Percentiles rank a stretch among this genome's conserved stretches.
Conservation (phyloP, 35 echinoderm and acorn worm genomes). For the Strongylocentrotus purpuratus region DNA sequence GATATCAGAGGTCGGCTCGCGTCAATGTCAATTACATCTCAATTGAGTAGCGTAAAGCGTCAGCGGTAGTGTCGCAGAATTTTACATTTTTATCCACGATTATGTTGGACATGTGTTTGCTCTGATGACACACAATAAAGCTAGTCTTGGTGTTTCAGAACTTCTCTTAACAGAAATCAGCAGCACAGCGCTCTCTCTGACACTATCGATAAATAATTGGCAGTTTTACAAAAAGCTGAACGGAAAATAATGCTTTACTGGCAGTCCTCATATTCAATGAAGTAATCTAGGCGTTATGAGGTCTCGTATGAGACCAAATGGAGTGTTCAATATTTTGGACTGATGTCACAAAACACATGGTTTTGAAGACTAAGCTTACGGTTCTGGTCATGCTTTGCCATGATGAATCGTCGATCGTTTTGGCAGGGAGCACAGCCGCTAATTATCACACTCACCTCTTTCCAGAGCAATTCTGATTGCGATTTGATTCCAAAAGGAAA, state of each 20-base stretch:
- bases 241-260: background rate
- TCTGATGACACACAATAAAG: background rate
- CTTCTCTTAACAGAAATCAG: background rate
- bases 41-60: background rate
- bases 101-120: background rate
- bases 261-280: background rate
- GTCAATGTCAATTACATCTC: slow-evolving; percentile 22
- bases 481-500: slow-evolving; percentile 55
- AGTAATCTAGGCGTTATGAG: background rate
- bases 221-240: background rate
- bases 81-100: background rate
- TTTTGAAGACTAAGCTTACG: background rate
- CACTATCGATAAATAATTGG: background rate
- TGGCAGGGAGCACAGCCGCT: background rate
- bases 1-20: background rate
- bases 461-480: slow-evolving; percentile 26
- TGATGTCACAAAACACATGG: background rate
- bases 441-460: background rate
- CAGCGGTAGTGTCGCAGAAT: background rate
- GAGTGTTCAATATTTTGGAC: background rate
- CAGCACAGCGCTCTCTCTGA: background rate
- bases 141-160: background rate
- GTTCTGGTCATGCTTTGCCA: background rate
- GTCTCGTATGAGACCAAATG: background rate
- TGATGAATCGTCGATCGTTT: background rate